These are phyloP conservation scores for Leucophenga maculata DNA, from an alignment of 2,888 invertebrate species.

Conservation along the genomic window DNA sequence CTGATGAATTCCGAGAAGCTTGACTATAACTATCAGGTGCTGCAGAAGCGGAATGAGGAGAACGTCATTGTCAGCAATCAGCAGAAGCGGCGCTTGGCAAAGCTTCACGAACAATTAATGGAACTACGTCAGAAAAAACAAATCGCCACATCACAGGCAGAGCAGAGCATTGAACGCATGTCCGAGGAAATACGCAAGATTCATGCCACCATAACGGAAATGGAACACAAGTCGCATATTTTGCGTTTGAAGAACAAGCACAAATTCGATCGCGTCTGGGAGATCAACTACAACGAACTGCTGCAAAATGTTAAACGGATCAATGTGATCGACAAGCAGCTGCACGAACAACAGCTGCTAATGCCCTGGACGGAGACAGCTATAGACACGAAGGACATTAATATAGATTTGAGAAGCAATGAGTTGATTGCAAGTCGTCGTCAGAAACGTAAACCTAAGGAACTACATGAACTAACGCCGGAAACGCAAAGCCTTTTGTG, in stretches of 20 bases:
- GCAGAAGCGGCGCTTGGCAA: constrained; percentile 84
- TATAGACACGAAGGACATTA: constrained; percentile 46
- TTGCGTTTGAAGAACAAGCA: constrained; percentile 73
- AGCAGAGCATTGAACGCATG: constrained; percentile 79
- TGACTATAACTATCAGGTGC: constrained; percentile 90
- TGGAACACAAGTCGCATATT: constrained; percentile 80
- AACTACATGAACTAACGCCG: constrained; percentile 42
- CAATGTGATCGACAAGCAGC: constrained; percentile 75
- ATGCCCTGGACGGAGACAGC: constrained; percentile 74
- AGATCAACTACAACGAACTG: constrained; percentile 75
- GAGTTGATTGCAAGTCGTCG: constrained; percentile 30
- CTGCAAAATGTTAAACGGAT: constrained; percentile 74
- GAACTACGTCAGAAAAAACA: constrained; percentile 75
- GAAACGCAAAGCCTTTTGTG: constrained; percentile 72
- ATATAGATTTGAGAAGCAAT: constrained; percentile 47
- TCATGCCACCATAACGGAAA: constrained; percentile 78
- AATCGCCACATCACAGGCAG: constrained; percentile 78
- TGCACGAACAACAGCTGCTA: constrained; percentile 78
- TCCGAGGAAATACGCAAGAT: constrained; percentile 80
- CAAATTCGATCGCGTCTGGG: constrained; percentile 74
- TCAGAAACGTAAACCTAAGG: constrained; percentile 30
- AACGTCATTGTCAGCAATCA: constrained; percentile 84
- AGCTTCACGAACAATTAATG: constrained; percentile 82
- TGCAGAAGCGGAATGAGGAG: constrained; percentile 91
- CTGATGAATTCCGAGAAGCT: constrained; percentile 91